Evolutionary conservation across 2,113 vertebrate species (phyloP).

Genomic region (Apodemus sylvaticus): DNA sequence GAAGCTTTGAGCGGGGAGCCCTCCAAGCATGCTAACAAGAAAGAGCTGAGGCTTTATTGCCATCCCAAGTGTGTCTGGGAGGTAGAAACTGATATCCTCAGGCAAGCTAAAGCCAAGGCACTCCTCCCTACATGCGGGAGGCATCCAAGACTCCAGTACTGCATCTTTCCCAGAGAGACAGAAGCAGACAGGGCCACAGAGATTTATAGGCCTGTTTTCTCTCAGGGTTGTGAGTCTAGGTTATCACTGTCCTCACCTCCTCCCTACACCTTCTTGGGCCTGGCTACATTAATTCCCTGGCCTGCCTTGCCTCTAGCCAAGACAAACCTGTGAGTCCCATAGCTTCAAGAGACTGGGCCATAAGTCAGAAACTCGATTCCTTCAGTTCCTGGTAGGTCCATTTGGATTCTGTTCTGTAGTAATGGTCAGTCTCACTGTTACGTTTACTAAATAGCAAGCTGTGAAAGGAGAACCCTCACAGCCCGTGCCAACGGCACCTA

Average conservation of each 20-base stretch:
- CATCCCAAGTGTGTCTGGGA: background rate
- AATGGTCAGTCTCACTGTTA: background rate
- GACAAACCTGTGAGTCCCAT: background rate
- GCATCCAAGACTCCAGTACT: background rate
- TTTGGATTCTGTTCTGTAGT: background rate
- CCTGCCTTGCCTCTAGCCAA: background rate
- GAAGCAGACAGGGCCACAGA: background rate
- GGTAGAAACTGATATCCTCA: background rate
- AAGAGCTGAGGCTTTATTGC: background rate
- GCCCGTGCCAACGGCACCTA: fast-evolving
- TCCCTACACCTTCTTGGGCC: background rate
- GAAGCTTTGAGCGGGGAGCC: background rate
- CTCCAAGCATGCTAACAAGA: background rate
- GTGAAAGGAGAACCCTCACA: background rate
- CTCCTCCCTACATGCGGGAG: background rate
- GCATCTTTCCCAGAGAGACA: background rate
- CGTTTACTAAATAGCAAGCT: background rate
- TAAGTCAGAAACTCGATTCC: background rate
- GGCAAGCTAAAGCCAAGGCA: background rate
- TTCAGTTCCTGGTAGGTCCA: background rate
- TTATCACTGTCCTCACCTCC: background rate
- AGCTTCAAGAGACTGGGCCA: background rate
- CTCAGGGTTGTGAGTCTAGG: background rate
- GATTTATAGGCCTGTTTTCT: background rate
- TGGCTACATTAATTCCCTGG: background rate